Percentiles rank a stretch among this genome's conserved stretches.
Conservation (phyloP, 2,888 invertebrate species). For the Drosophila emarginata region DNA sequence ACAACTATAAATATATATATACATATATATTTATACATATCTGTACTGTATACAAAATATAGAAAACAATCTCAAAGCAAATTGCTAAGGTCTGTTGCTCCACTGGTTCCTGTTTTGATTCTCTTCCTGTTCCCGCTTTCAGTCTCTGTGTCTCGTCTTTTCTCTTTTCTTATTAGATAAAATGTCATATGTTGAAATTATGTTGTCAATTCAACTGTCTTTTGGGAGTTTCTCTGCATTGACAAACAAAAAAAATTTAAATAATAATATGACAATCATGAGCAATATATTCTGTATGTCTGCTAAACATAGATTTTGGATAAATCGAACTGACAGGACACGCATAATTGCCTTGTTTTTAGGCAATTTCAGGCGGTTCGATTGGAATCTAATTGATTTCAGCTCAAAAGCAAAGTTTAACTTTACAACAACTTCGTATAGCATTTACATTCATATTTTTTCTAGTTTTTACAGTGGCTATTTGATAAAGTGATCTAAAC, state of each 20-base stretch:
- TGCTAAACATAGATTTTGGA: not conserved
- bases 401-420: not conserved
- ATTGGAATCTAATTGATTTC: not conserved
- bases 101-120: not conserved
- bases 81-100: slow-evolving; percentile 34
- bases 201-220: slow-evolving; percentile 67
- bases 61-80: slow-evolving; percentile 60
- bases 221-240: slow-evolving; percentile 47
- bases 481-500: no score
- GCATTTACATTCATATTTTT: not conserved
- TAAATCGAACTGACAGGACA: not conserved
- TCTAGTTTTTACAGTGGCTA: no score
- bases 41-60: slow-evolving; percentile 12
- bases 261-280: slow-evolving; percentile 27
- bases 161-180: slow-evolving; percentile 66
- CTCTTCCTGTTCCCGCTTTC: not conserved
- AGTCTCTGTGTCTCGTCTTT: slow-evolving; percentile 13
- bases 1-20: slow-evolving; percentile 6
- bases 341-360: not conserved
- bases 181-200: slow-evolving; percentile 72
- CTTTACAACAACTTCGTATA: not conserved
- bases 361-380: not conserved
- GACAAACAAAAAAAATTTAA: slow-evolving; percentile 37
- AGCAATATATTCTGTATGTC: not conserved
- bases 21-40: slow-evolving; percentile 9